A percentile compares a stretch with the other conserved stretches of the same genome.
Conservation (phyloP, 2,113 vertebrate genomes). For the Aramus guarauna region DNA sequence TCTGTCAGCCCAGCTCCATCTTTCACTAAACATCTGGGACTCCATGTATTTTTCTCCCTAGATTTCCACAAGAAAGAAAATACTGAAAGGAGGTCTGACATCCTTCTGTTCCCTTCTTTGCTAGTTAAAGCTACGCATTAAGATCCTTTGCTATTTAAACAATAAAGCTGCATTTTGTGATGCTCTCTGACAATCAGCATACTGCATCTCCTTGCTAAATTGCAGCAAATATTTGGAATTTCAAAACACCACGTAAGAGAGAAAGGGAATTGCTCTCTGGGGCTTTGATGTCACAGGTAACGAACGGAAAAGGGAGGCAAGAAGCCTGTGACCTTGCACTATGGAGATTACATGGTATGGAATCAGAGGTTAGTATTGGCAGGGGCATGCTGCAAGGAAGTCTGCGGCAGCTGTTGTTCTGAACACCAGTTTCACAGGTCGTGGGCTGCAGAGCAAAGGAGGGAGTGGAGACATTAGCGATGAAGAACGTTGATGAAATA, state of each 20-base stretch:
- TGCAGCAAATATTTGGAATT: neutral
- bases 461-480: neutral
- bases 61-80: neutral
- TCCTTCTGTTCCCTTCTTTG: neutral
- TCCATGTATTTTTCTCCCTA: rapidly evolving
- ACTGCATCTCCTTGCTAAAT: neutral
- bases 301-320: neutral
- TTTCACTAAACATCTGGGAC: neutral
- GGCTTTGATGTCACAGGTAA: neutral
- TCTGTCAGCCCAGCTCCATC: neutral
- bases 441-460: neutral
- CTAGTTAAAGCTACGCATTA: neutral
- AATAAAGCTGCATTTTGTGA: neutral
- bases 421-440: neutral
- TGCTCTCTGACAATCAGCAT: neutral
- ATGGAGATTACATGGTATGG: neutral
- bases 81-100: neutral
- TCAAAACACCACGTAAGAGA: neutral
- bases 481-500: slow-evolving; percentile 20
- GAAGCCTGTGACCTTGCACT: neutral
- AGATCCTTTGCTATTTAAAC: neutral
- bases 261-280: neutral
- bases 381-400: neutral
- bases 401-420: neutral
- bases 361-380: neutral